Evolutionary conservation across 2,888 invertebrate genomes (phyloP).

Genomic region (Amphipoea lucens): DNA sequence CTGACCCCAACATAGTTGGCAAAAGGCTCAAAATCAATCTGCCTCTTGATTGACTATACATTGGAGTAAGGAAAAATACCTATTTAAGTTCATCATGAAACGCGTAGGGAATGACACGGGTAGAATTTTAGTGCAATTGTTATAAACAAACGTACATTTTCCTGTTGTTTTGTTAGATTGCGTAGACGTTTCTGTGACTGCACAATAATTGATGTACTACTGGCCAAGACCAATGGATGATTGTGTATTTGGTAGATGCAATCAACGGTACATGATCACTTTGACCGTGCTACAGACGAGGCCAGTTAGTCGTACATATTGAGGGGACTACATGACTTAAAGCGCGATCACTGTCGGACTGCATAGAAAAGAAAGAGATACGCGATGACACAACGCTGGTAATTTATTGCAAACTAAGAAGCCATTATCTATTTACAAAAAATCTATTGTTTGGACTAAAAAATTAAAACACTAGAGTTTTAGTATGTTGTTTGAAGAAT

Average conservation of each 20-base stretch:
- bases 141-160: slow-evolving; percentile 39
- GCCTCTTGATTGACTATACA: not conserved
- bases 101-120: slow-evolving; percentile 14
- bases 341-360: too few species aligned
- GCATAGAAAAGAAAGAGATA: too few species aligned
- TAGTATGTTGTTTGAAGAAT: too few species aligned
- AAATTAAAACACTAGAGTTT: too few species aligned
- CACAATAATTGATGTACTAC: slow-evolving; percentile 28
- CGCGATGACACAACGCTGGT: too few species aligned
- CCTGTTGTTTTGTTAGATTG: slow-evolving; percentile 36
- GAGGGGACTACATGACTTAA: too few species aligned
- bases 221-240: slow-evolving; percentile 51
- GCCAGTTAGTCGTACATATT: slow-evolving; percentile 19
- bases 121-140: slow-evolving; percentile 16
- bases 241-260: slow-evolving; percentile 39
- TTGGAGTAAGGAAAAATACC: slow-evolving; percentile 16
- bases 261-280: slow-evolving; percentile 49
- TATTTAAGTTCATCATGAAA: slow-evolving; percentile 3
- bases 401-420: too few species aligned
- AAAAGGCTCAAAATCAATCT: not conserved
- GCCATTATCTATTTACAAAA: too few species aligned
- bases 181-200: slow-evolving; percentile 23
- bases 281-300: slow-evolving; percentile 40
- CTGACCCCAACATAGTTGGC: not conserved
- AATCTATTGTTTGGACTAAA: too few species aligned